Evolutionary conservation across 2,797 vertebrate genomes (phyloP).

Genomic region (Anguilla anguilla): DNA sequence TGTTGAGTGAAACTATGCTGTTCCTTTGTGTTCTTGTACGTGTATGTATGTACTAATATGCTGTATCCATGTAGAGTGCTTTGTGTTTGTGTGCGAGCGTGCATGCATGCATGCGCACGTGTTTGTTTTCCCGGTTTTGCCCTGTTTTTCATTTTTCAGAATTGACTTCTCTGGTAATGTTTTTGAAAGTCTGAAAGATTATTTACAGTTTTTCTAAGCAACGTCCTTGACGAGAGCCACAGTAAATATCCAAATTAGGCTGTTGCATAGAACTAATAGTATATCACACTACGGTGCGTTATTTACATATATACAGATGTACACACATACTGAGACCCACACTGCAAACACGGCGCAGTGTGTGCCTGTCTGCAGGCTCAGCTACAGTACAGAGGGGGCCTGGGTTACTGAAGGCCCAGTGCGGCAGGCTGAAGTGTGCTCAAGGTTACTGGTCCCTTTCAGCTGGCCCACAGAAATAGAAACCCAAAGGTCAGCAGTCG

Average conservation of each 20-base stretch:
- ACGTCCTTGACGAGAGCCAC: not conserved
- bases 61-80: not conserved
- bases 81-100: not conserved
- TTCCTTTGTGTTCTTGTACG: too few species aligned
- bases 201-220: not conserved
- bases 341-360: not conserved
- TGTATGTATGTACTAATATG: too few species aligned
- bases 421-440: not conserved
- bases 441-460: conserved; percentile 13
- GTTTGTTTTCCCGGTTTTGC: not conserved
- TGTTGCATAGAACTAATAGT: not conserved
- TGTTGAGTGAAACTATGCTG: too few species aligned
- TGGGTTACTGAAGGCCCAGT: not conserved
- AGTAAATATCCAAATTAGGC: not conserved
- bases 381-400: not conserved
- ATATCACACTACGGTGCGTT: not conserved
- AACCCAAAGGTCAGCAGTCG: conserved; percentile 41
- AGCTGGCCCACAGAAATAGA: conserved; percentile 35
- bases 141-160: not conserved
- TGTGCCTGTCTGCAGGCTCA: conserved; percentile 3
- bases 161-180: not conserved
- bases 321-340: not conserved
- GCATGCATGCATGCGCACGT: not conserved
- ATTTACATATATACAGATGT: not conserved
- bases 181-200: not conserved